Evolutionary conservation across 2,113 vertebrate genomes (phyloP).

Genomic region (Leucosticte australis): DNA sequence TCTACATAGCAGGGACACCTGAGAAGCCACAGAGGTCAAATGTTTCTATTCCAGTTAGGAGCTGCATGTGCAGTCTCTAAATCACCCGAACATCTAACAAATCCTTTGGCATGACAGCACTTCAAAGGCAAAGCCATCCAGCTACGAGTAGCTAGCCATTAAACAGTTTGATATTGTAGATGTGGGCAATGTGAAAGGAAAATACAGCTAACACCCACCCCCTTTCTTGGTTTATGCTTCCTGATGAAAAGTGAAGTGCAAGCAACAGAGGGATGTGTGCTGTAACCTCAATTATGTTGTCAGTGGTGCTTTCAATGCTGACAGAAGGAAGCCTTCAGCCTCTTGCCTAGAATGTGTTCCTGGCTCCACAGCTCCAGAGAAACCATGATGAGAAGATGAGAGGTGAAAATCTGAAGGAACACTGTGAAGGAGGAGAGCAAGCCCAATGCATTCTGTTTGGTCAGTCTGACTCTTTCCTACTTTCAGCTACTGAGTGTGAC

Average conservation of each 20-base stretch:
- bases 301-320: not conserved
- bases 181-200: not conserved
- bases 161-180: not conserved
- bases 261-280: not conserved
- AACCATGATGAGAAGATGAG: not conserved
- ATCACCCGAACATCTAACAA: not conserved
- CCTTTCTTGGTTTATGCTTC: not conserved
- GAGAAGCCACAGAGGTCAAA: not conserved
- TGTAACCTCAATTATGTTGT: not conserved
- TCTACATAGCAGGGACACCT: not conserved
- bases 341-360: not conserved
- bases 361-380: not conserved
- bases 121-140: not conserved
- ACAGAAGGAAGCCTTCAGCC: not conserved
- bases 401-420: not conserved
- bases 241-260: not conserved
- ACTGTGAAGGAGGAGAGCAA: not conserved
- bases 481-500: fast-evolving
- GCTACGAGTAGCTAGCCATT: not conserved
- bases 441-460: not conserved
- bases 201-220: not conserved
- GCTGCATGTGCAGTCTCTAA: not conserved
- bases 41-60: not conserved
- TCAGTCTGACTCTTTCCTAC: not conserved
- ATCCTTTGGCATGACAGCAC: not conserved